phyloP scores from a whole-genome alignment of 2,888 invertebrate genomes.

The Drosophila vallismaia region DNA sequence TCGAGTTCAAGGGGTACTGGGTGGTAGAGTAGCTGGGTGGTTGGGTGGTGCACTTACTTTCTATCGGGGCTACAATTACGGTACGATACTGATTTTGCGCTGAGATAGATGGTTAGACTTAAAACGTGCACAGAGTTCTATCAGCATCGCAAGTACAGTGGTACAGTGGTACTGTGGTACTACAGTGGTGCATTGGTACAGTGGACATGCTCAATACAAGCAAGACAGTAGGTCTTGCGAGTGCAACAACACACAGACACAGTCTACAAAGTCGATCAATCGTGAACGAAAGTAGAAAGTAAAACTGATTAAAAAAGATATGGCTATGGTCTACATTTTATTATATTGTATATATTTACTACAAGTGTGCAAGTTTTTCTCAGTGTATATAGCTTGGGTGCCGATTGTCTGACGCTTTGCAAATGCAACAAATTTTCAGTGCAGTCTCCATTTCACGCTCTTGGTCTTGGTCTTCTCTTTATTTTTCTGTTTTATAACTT shows the following conservation, averaged over 20 bases:
- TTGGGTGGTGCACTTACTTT: slow-evolving; percentile 68
- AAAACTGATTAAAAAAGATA: slow-evolving; percentile 43
- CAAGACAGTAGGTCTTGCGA: slow-evolving; percentile 19
- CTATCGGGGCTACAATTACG: slow-evolving; percentile 54
- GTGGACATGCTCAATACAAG: slow-evolving; percentile 28
- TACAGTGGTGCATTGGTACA: slow-evolving; percentile 35
- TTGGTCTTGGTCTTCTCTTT: slow-evolving; percentile 16
- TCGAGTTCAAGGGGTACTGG: slow-evolving; percentile 17
- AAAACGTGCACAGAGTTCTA: slow-evolving; percentile 64
- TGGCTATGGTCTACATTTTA: neutral
- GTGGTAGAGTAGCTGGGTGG: no score
- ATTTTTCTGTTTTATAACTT: neutral
- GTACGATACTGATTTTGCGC: slow-evolving; percentile 40
- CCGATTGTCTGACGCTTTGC: slow-evolving; percentile 13
- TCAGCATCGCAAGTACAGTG: slow-evolving; percentile 52
- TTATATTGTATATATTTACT: slow-evolving; percentile 4
- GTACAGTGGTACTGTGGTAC: slow-evolving; percentile 49
- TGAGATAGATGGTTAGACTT: slow-evolving; percentile 57
- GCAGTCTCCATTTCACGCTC: slow-evolving; percentile 33
- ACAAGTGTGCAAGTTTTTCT: slow-evolving; percentile 24
- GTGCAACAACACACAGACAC: slow-evolving; percentile 58
- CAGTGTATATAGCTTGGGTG: slow-evolving; percentile 25
- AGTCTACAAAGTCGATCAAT: slow-evolving; percentile 45
- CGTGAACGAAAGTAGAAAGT: slow-evolving; percentile 61
- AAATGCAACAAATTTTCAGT: slow-evolving; percentile 31